Base-by-base conservation (phyloP, 2,888 invertebrate species). In the Acholoe squamosa region DNA sequence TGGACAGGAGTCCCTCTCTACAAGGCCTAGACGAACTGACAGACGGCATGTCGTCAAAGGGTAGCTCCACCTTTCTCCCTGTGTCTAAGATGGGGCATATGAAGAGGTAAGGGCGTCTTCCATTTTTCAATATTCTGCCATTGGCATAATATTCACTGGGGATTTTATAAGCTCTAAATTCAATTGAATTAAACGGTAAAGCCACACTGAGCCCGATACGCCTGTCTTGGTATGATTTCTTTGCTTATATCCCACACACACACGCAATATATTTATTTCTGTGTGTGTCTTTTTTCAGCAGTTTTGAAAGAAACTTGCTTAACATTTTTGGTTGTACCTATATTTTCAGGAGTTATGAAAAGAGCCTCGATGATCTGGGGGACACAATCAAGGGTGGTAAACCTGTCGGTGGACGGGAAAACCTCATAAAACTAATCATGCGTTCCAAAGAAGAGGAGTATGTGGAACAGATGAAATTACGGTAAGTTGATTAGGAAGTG, bases 391-490 rank as follows among this genome's bases (percentile, higher is more conserved):
- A 33, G 22, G 84, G 61, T 28, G 56, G 84, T 14, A 90, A 80
- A 28, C 89, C 77, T 22, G 43, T 67, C 5, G 56, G 33, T 0
- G 90, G 90, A 16, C 89, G 92, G 34, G 93, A 93, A 56, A 61
- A 76, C 19, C 54, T 90, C 52, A 91, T 92, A 31, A 52, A 88
- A 34, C 61, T 92, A 34, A 86, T 91, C 61, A 92, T 93, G 92
- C 91, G 91, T 67, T 51, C 91, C 10, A 84, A 91, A 51, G 91
- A 92, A 56, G 89, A 84, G 7, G 92, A 93, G 28, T 93, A 92
- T 84, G 91, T 92, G n/a, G 77, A 90, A 12, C 80, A 56, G 25
- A 84, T 7, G 25, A 0, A 33, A 84, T 43, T 86, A 12, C 77
- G 90, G 90, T 90, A 34, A 54, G 33, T 89, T 31, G n/a, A 19